These are phyloP conservation scores for Eunapius fragilis DNA, from an alignment of 37 sponge, comb jelly and placozoan species.

Conservation along the genomic window DNA sequence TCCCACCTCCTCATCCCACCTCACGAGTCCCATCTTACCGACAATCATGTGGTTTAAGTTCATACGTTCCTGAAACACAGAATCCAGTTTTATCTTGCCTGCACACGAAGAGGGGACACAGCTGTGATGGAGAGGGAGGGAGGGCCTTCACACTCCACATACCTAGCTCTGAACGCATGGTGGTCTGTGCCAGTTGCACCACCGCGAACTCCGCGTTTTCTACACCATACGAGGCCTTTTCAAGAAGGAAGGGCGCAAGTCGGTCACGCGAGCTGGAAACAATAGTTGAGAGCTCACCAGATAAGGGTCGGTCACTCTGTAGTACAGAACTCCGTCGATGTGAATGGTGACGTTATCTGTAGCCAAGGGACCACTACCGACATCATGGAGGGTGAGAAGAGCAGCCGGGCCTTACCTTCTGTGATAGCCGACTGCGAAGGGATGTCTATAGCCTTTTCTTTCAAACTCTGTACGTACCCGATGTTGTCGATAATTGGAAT, in stretches of 20 bases:
- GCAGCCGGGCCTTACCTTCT: constrained; percentile 40
- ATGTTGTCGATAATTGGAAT: constrained; percentile 92
- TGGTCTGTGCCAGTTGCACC: constrained; percentile 96
- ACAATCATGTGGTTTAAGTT: constrained; percentile 87
- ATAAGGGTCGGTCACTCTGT: constrained; percentile 85
- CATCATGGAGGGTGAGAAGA: neutral
- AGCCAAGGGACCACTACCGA: neutral
- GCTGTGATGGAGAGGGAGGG: neutral
- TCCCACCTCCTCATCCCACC: no score
- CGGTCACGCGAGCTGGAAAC: neutral
- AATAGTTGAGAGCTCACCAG: constrained; percentile 30
- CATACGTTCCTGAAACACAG: constrained; percentile 95
- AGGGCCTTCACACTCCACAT: neutral
- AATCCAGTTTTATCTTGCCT: constrained; percentile 93
- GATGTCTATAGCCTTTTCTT: constrained; percentile 95
- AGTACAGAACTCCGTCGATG: constrained; percentile 97
- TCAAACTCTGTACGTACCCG: constrained; percentile 91
- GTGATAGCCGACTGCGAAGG: constrained; percentile 98
- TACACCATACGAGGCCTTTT: constrained; percentile 96
- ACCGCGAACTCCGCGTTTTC: constrained; percentile 97
- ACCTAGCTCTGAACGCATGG: constrained; percentile 98
- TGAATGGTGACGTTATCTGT: constrained; percentile 96
- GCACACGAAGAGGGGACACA: neutral
- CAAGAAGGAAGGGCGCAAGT: neutral
- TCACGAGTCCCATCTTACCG: constrained; percentile 54